These are phyloP conservation scores for Latrodectus hesperus DNA, from an alignment of 2,888 invertebrate species.

Conservation along the genomic window DNA sequence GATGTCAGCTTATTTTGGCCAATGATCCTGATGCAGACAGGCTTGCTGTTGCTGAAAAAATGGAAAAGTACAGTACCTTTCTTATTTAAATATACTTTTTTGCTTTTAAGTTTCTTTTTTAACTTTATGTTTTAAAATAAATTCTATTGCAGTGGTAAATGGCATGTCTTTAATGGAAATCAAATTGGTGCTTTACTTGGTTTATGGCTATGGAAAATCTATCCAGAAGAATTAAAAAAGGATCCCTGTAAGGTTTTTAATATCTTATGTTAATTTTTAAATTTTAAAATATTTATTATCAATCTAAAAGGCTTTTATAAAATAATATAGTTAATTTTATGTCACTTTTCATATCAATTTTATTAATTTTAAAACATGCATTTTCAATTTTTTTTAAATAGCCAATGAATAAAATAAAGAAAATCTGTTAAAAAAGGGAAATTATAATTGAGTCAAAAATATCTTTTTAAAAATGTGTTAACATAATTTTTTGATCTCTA, in stretches of 20 bases:
- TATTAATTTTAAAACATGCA: too few species aligned
- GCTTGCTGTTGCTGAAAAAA: constrained; percentile 92
- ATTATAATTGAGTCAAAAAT: too few species aligned
- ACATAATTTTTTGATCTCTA: too few species aligned
- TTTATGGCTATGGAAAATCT: constrained; percentile 89
- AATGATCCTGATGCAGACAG: constrained; percentile 99
- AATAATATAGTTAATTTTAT: too few species aligned
- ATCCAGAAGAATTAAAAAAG: constrained; percentile 76
- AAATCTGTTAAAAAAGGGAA: too few species aligned
- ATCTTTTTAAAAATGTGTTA: too few species aligned
- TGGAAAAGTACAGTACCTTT: background rate
- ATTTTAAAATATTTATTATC: too few species aligned
- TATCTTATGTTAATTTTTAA: background rate
- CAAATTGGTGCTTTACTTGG: constrained; percentile 94
- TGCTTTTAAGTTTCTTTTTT: background rate
- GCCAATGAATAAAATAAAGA: too few species aligned
- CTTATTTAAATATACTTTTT: background rate
- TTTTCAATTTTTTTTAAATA: too few species aligned
- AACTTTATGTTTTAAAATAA: background rate
- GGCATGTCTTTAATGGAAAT: constrained; percentile 96
- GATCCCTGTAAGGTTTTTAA: constrained; percentile 20
- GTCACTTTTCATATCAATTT: too few species aligned
- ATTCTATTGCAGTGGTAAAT: constrained; percentile 79
- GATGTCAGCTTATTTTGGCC: constrained; percentile 87
- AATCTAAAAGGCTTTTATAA: too few species aligned